Conservation (phyloP, 2,113 vertebrate species). For the Cinclus cinclus region DNA sequence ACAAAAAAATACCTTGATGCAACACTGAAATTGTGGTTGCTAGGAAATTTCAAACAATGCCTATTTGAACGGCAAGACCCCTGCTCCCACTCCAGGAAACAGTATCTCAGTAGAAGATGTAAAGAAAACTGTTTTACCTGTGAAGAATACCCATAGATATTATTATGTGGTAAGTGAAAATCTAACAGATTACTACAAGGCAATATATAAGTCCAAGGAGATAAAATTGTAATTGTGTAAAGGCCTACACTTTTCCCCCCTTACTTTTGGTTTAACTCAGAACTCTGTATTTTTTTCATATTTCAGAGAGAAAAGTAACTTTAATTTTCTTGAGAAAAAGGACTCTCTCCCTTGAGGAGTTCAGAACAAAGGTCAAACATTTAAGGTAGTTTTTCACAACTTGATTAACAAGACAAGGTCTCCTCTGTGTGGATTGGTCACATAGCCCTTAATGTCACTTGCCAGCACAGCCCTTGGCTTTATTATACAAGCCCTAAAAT, state of each 20-base stretch:
- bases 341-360: rapidly evolving
- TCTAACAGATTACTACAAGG: neutral
- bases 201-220: neutral
- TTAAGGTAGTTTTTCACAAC: neutral
- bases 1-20: neutral
- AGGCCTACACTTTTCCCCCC: neutral
- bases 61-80: neutral
- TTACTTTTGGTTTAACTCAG: neutral
- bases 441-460: neutral
- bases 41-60: neutral
- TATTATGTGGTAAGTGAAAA: neutral
- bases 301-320: neutral
- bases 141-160: neutral
- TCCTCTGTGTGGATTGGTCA: neutral
- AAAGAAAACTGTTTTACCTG: neutral
- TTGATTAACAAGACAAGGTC: neutral
- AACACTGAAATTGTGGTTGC: neutral
- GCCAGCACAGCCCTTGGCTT: neutral
- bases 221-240: neutral
- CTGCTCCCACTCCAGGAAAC: neutral
- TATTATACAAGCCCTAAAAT: neutral
- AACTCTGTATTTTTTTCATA: neutral
- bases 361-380: neutral
- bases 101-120: neutral
- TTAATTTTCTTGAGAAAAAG: neutral